Evolutionary conservation across 2,888 invertebrate genomes (phyloP), one percentile per base, ranked within the genome.

Genomic region (Blomia tropicalis): DNA sequence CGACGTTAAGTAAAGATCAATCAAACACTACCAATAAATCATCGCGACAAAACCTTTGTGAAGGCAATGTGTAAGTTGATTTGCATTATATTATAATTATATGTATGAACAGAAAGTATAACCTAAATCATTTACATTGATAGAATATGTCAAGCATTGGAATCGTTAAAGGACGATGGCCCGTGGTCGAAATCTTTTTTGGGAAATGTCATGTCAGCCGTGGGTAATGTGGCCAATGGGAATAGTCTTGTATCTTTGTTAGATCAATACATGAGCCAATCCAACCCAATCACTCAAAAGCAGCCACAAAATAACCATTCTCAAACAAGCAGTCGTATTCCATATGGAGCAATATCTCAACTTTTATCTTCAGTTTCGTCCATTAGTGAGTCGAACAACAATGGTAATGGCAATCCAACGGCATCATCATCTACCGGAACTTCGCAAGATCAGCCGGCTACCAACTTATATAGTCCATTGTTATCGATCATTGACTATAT

Each of bases 401-500:
- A 30, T 17, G 51, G 27, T 32, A 22, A n/a, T 31, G 23, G 56
- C 32, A 56, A 25, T 56, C 14, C n/a, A n/a, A n/a, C n/a, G n/a
- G n/a, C 32, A 43, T 25, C 19, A 19, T 14, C 36, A 36, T 23
- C 25, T 62, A 14, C 36, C 32, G 14, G 29, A 47, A 41, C 22
- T 56, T 32, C 41, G 14, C 32, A 17, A 25, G 29, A 27, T 4
- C 54, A n/a, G 11, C 19, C n/a, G 17, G n/a, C 19, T 17, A 62
- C 11, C 17, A 54, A 59, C 17, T 36, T 29, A 23, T 63, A 64
- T 29, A 63, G 47, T 47, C 65, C 65, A 23, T 43, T 63, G 22
- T 41, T 51, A 32, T 65, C 65, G 2, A 61, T 65, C 3, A 59
- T 65, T 36, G 63, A 65, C 29, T 65, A 63, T 58, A 27, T 65